Evolutionary conservation across 2,797 vertebrate species (phyloP), one percentile per base, ranked within the genome.

Genomic region (Pteropus rufus): DNA sequence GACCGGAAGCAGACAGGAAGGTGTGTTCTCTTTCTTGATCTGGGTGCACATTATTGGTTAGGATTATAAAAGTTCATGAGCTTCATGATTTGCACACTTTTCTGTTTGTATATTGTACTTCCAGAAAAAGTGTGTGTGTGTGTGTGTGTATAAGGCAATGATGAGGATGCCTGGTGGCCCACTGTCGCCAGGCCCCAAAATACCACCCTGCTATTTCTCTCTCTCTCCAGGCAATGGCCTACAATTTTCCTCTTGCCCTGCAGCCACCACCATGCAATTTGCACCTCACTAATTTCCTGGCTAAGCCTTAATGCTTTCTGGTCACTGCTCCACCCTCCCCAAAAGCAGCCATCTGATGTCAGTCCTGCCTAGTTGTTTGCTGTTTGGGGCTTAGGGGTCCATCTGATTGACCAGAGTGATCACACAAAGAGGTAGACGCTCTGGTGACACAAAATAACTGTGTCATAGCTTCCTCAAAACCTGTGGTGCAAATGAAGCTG

Each of bases 191-290:
- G 93, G 95, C 64, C 84, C 97, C 60, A 93, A 97, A 96, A 97
- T 82, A 96, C 94, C 82, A 90, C 79, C 49, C 89, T 95, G 82
- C 95, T 95, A 95, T 97, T 97, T 97, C 84, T 93, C 85, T 95
- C 93, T 96, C 84, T 95, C 67, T 76, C 12, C 77, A 73, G 92
- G 85, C 93, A n/a, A 58, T 52, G 85, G 85, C 83, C 95, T 96
- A 64, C 90, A 97, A 96, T 98, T 97, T 97, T 97, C 95, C 95
- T 95, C 92, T 96, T 98, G 97, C 93, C 95, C 85, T 84, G 46
- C 16, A 79, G 95, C 95, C 96, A 89, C 88, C 75, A 81, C 95
- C 64, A 36, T 97, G 97, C 96, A 97, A 97, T 97, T 97, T 97
- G 95, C 96, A 97, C 96, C 89, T 97, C 88, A 94, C 91, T 95